phyloP scores from a whole-genome alignment of 2,888 invertebrate species.

The Drosophila merina region DNA sequence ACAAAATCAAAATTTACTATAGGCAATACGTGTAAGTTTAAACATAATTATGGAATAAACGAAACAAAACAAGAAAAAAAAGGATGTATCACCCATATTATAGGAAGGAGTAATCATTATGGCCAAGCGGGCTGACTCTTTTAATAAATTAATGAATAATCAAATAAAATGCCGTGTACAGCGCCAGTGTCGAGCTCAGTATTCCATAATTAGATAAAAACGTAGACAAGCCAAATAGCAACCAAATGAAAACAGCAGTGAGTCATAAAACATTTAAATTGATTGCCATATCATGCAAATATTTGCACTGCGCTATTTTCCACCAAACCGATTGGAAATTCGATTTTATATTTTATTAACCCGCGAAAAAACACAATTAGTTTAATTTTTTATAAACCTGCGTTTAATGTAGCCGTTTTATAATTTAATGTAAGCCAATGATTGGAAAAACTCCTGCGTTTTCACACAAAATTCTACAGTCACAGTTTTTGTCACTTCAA shows the following conservation, averaged over 20 bases:
- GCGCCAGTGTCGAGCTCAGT: slow-evolving; percentile 31
- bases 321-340: slow-evolving; percentile 35
- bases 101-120: slow-evolving; percentile 30
- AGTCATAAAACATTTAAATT: slow-evolving; percentile 65
- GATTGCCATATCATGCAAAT: slow-evolving; percentile 69
- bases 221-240: slow-evolving; percentile 32
- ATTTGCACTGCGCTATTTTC: slow-evolving; percentile 54
- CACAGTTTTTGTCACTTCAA: neutral
- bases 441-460: neutral
- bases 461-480: neutral
- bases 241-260: slow-evolving; percentile 19
- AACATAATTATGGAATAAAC: slow-evolving; percentile 54
- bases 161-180: slow-evolving; percentile 48
- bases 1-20: slow-evolving; percentile 45
- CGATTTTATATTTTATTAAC: slow-evolving; percentile 14
- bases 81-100: slow-evolving; percentile 20
- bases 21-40: slow-evolving; percentile 50
- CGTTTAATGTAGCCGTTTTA: slow-evolving; percentile 13
- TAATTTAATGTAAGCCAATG: slow-evolving; percentile 2
- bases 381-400: slow-evolving; percentile 23
- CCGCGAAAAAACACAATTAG: slow-evolving; percentile 12
- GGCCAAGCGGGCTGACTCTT: slow-evolving; percentile 44
- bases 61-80: slow-evolving; percentile 11
- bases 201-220: slow-evolving; percentile 61
- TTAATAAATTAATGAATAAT: slow-evolving; percentile 57